Base-by-base conservation (phyloP, 2,113 vertebrate genomes). In the Laticauda colubrina region DNA sequence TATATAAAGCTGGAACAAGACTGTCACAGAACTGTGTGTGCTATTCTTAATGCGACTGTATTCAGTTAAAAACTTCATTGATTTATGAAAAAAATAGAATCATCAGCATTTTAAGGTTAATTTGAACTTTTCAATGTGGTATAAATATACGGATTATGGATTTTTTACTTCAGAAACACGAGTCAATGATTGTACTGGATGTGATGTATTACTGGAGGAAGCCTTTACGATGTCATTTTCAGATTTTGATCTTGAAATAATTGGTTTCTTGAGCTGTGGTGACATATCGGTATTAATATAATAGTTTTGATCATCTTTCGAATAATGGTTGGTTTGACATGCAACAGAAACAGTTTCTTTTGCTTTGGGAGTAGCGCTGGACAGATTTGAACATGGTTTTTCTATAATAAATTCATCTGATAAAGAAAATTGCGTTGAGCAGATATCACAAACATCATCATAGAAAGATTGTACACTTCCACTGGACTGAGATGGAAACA, bases 391-490 rank as follows among this genome's bases (percentile, higher is more conserved):
- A 69, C 92, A 56, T 34, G 93, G 87, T 93, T 96, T 96, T 93
- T 94, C 94, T 64, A 59, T 26, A 53, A 93, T 57, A 7, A 69
- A 93, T 90, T 85, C 94, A 94, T 51, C 23, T 85, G 45, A 93
- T 75, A 89, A 57, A 75, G 94, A 94, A 85, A 54, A 51, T 6
- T 75, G 91, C 12, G 89, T 85, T 90, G 57, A 45, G 90, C 86
- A 94, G 57, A 92, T 91, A 64, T 96, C 95, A 89, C 85, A 93
- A 94, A 85, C 94, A 95, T 94, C 96, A 57, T 96, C 95, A 45
- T 89, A 92, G 43, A 93, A 51, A 75, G 93, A 93, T 94, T 95
- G 92, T 91, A 95, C 3, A 55, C 94, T 97, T 89, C 43, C 91
- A 81, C 91, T 96, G 55, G 69, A 95, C 26, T 20, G 89, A 69